Conservation (phyloP, 2,888 invertebrate genomes). For the Trimorus sp. region DNA sequence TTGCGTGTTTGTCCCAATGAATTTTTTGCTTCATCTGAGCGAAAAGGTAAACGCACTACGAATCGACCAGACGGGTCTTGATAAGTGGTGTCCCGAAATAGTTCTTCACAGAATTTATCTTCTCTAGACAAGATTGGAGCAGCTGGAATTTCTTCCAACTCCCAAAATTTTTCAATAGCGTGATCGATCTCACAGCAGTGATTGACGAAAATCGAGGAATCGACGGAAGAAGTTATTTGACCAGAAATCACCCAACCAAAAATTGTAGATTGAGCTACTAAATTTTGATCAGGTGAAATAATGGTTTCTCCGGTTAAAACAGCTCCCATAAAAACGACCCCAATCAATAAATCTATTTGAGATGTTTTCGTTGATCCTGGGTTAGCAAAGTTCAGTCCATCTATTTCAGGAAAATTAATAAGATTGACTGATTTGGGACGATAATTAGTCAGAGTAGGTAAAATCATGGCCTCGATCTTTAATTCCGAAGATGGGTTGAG, state of each 20-base stretch:
- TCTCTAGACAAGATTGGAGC: too few species aligned
- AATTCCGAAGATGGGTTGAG: too few species aligned
- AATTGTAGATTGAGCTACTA: constrained; percentile 11
- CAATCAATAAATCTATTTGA: constrained; percentile 3
- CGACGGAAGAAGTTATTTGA: too few species aligned
- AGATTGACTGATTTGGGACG: too few species aligned
- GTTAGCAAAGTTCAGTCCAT: too few species aligned
- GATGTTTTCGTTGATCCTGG: too few species aligned
- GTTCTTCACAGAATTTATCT: too few species aligned
- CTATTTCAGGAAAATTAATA: too few species aligned
- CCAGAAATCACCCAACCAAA: constrained; percentile 19
- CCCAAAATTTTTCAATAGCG: background rate
- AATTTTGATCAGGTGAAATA: constrained; percentile 1
- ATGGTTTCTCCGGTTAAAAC: background rate
- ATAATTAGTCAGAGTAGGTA: too few species aligned
- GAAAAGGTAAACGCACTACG: background rate
- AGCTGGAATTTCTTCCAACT: constrained; percentile 2
- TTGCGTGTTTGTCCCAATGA: background rate
- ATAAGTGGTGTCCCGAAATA: background rate
- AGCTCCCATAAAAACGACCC: background rate
- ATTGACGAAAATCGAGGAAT: background rate
- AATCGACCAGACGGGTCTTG: background rate
- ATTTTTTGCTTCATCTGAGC: background rate
- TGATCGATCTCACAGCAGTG: constrained; percentile 6
- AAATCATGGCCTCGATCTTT: too few species aligned